Base-by-base conservation (phyloP, 30 jellyfish, hydroid and myxozoan genomes). In the Aurelia aurita region DNA sequence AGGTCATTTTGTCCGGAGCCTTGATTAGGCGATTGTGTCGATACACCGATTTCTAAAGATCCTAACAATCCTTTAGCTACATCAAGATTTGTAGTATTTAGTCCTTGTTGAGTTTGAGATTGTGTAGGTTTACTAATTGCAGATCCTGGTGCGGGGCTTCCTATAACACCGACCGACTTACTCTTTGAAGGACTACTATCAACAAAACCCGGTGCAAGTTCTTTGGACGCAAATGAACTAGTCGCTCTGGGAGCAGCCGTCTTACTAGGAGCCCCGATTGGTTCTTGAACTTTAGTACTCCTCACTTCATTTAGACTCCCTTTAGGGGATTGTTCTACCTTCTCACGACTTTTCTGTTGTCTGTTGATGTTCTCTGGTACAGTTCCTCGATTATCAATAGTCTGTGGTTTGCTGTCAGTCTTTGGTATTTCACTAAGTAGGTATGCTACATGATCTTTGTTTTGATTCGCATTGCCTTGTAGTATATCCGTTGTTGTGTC, bases 111-210 rank as follows among this genome's bases (percentile, higher is more conserved):
- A 12, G 20, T 66, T 46, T 27, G 75, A 1, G 89, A 68, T 35
- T 26, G 21, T 8, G 79, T 9, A 27, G 29, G 61, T 25, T 34
- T 69, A 19, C 13, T 67, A 6, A 45, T 26, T 16, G 79, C 69
- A 18, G 84, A 21, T 18, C 85, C 27, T 31, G 85, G 63, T 55
- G 51, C 7, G 85, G 62, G 91, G 62, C 78, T 59, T 20, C 91
- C 91, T 53, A 81, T 81, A 4, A 81, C 85, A 49, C 91, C 91
- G 2, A 81, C 85, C 2, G 91, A 61, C 44, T 81, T 81, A 9
- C 57, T 32, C 59, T 67, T 81, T 14, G 72, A 44, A 22, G 26
- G 29, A 39, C 75, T 55, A 31, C 32, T 69, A 53, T 81, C 91
- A 16, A 66, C 34, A 55, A 57, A 69, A 25, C 62, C 29, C 0